Evolutionary conservation across 2,113 vertebrate species (phyloP), one percentile per base, ranked within the genome.

Genomic region (Suncus etruscus): DNA sequence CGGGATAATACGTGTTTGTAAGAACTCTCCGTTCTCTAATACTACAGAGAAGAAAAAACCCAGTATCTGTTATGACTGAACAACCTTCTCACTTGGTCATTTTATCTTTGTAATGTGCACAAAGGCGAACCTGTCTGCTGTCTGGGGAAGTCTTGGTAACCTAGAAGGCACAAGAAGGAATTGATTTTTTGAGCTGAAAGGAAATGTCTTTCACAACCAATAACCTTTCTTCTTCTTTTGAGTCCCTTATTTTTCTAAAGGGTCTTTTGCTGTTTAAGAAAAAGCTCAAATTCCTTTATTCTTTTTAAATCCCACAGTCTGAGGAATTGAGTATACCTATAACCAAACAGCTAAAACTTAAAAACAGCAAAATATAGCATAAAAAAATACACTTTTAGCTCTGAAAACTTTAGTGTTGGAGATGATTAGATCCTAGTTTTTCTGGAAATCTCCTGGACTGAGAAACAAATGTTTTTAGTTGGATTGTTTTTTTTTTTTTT

Each of bases 201-300:
- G 86, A 68, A 83, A 68, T 90, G 22, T 70, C 54, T 86, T 73
- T 87, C 86, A 72, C n/a, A 92, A 31, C 47, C 73, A 65, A 54
- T 50, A 77, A 24, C n/a, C 45, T 93, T 91, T 87, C 54, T 86
- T 93, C 15, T 58, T 58, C 54, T 66, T 87, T 50, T 79, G 27
- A 92, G 61, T 50, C 54, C 22, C 83, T 89, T 92, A 48, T 87
- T 94, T 94, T 94, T 94, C 68, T 73, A 83, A 83, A 91, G 16
- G 29, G 22, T 88, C 48, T 87, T 93, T 73, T 86, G 68, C 51
- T 88, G 31, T 22, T 80, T 92, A 90, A 83, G 90, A 63, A 83
- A 89, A 93, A 58, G 50, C 48, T 86, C 73, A 90, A 39, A 93
- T 90, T 83, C 72, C 45, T 83, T 20, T 39, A 39, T 39, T 39